These are phyloP conservation scores for Pangasius sanitwongsei DNA, from an alignment of 2,797 vertebrate genomes.

Conservation along the genomic window DNA sequence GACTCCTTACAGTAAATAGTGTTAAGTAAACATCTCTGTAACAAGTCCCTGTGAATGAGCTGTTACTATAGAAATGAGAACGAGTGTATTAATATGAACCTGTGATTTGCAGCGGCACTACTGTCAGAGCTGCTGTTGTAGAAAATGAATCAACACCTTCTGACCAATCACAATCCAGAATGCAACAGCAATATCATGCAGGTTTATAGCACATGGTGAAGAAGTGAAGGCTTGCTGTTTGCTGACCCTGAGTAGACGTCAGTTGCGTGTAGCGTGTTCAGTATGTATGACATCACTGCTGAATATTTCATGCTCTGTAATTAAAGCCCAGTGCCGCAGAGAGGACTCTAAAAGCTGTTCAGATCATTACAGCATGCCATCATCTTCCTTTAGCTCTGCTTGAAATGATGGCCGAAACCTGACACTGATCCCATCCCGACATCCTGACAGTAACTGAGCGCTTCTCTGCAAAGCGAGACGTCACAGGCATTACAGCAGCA, in stretches of 20 bases:
- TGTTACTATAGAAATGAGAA: not conserved
- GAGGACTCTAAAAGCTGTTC: constrained; percentile 19
- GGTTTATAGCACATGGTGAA: not conserved
- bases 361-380: constrained; percentile 24
- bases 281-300: constrained; percentile 17
- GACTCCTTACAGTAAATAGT: not conserved
- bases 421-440: constrained; percentile 13
- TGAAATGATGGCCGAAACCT: not conserved
- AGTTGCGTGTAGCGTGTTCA: constrained; percentile 5
- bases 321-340: constrained; percentile 34
- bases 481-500: constrained; percentile 6
- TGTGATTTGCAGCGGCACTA: not conserved
- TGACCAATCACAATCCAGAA: constrained; percentile 3
- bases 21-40: not conserved
- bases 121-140: not conserved
- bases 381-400: constrained; percentile 18
- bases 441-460: not conserved
- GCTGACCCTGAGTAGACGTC: not conserved
- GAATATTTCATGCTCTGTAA: constrained; percentile 37
- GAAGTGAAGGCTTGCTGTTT: not conserved
- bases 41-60: not conserved
- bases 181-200: no score
- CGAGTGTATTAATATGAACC: not conserved
- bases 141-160: not conserved
- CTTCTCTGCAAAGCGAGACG: not conserved